Percentiles rank a stretch among this genome's conserved stretches.
Evolutionary conservation across 2,113 vertebrate genomes (phyloP).

Genomic region (Stercorarius parasiticus): DNA sequence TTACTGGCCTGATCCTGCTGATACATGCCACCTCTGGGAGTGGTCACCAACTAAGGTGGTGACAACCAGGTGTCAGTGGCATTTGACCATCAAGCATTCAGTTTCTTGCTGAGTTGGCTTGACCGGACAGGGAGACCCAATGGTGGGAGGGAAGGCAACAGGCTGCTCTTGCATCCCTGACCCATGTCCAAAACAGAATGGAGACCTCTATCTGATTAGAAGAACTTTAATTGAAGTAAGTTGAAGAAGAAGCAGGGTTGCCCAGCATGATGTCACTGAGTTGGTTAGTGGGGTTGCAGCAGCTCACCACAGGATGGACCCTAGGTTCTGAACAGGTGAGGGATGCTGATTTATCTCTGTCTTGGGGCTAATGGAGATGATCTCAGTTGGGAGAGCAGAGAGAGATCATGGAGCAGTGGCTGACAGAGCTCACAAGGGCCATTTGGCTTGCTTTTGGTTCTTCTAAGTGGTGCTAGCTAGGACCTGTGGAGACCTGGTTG

Average conservation of each 20-base stretch:
- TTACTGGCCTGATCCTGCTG: not conserved
- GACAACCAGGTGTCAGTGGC: not conserved
- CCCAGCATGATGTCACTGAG: not conserved
- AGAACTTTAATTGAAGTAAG: not conserved
- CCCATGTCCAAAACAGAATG: not conserved
- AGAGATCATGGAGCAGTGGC: not conserved
- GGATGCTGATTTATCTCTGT: not conserved
- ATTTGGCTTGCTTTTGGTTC: not conserved
- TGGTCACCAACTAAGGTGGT: not conserved
- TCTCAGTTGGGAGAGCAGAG: not conserved
- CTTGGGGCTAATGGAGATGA: not conserved
- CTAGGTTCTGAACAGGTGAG: not conserved
- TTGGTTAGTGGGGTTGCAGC: not conserved
- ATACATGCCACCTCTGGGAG: not conserved
- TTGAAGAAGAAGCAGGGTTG: not conserved
- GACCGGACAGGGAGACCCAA: not conserved
- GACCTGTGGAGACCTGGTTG: not conserved
- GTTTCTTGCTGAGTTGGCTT: not conserved
- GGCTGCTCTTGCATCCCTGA: not conserved
- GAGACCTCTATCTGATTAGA: not conserved
- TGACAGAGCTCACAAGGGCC: not conserved
- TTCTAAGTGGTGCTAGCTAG: not conserved
- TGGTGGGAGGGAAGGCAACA: not conserved
- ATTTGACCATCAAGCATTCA: not conserved
- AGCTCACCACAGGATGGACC: not conserved